phyloP scores from a whole-genome alignment of 2,113 vertebrate genomes.

The Cynocephalus volans region DNA sequence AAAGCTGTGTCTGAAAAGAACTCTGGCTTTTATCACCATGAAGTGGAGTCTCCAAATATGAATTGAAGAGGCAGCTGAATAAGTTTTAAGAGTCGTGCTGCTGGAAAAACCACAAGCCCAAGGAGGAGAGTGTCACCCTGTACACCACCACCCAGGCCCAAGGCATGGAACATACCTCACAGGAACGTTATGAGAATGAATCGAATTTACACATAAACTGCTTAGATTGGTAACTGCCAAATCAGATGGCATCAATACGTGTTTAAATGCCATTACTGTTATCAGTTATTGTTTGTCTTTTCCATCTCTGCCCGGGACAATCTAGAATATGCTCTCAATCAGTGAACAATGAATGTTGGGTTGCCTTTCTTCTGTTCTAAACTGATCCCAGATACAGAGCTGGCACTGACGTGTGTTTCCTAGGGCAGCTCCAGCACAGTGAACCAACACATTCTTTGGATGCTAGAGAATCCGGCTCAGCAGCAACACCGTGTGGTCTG shows the following conservation, averaged over 20 bases:
- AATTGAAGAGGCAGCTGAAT: background rate
- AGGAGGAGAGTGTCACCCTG: background rate
- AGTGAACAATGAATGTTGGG: accelerated
- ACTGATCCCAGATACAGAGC: background rate
- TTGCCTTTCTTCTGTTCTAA: background rate
- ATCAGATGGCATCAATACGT: background rate
- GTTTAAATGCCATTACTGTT: background rate
- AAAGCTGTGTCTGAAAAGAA: background rate
- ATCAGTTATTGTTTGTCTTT: background rate
- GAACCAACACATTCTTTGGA: background rate
- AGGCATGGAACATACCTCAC: background rate
- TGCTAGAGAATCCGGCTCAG: background rate
- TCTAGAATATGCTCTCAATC: accelerated
- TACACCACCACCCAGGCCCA: background rate
- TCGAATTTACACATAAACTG: background rate
- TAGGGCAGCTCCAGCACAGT: background rate
- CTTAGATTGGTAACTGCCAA: background rate
- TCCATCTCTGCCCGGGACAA: background rate
- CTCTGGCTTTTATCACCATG: background rate
- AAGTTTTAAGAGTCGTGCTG: background rate
- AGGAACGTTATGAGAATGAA: background rate
- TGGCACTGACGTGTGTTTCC: background rate
- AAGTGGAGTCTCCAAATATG: background rate
- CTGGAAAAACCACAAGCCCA: background rate
- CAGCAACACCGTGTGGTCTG: background rate